Percentiles rank a stretch among this genome's conserved stretches.
Conservation (phyloP, 2,888 invertebrate genomes). For the Campoplex capitator region DNA sequence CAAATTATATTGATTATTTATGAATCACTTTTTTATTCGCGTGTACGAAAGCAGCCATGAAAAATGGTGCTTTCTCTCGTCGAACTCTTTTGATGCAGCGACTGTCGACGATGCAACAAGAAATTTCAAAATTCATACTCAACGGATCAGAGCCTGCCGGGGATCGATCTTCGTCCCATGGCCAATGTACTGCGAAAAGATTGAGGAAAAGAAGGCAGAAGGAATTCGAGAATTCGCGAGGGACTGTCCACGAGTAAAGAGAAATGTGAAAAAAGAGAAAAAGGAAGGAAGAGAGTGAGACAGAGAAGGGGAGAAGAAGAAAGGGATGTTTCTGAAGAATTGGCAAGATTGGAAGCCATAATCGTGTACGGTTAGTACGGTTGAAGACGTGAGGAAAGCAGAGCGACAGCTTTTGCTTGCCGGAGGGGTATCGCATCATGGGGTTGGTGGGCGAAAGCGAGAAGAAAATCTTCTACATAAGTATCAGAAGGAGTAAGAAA, state of each 20-base stretch:
- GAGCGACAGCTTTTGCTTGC: slow-evolving; percentile 23
- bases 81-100: not conserved
- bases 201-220: not conserved
- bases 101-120: not conserved
- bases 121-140: slow-evolving; percentile 10
- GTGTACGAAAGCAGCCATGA: not conserved
- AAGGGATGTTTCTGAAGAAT: slow-evolving; percentile 59
- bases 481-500: not conserved
- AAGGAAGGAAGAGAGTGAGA: not conserved
- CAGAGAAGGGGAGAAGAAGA: not conserved
- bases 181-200: slow-evolving; percentile 25
- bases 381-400: slow-evolving; percentile 63
- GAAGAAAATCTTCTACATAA: slow-evolving; percentile 25
- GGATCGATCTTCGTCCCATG: slow-evolving; percentile 47
- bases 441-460: slow-evolving; percentile 46
- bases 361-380: slow-evolving; percentile 68
- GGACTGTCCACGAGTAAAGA: slow-evolving; percentile 4
- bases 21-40: not conserved
- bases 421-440: slow-evolving; percentile 46
- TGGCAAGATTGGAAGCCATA: slow-evolving; percentile 71
- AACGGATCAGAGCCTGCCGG: not conserved
- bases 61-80: not conserved
- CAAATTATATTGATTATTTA: not conserved
- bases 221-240: slow-evolving; percentile 19
- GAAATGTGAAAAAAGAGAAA: slow-evolving; percentile 1